These are phyloP conservation scores for Buceros bicornis DNA, from an alignment of 2,797 vertebrate species.

Conservation along the genomic window DNA sequence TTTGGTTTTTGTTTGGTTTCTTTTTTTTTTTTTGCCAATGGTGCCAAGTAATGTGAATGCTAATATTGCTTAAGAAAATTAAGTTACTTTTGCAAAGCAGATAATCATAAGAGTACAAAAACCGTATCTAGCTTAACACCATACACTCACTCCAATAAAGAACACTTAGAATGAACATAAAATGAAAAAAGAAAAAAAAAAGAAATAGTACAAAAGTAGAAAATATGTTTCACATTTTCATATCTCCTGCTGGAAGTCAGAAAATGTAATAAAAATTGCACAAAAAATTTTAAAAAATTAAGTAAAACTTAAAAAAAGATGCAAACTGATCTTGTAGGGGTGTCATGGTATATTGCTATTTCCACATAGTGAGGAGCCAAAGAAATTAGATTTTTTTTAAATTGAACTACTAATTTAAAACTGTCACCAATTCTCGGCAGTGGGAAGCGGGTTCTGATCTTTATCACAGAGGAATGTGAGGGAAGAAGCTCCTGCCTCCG, in stretches of 20 bases:
- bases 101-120: constrained; percentile 91
- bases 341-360: constrained; percentile 84
- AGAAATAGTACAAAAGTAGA: constrained; percentile 79
- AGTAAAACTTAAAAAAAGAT: constrained; percentile 76
- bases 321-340: constrained; percentile 86
- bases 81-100: constrained; percentile 95
- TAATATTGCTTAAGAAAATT: constrained; percentile 93
- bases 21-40: constrained; percentile 90
- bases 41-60: constrained; percentile 99
- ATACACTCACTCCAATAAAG: constrained; percentile 88
- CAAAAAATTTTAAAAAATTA: constrained; percentile 52
- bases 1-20: constrained; percentile 74
- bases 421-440: constrained; percentile 45
- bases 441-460: constrained; percentile 40
- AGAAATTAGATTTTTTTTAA: constrained; percentile 80
- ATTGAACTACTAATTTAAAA: constrained; percentile 63
- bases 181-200: constrained; percentile 73
- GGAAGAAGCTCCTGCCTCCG: not conserved
- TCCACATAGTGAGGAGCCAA: constrained; percentile 85
- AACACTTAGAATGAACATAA: constrained; percentile 85
- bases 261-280: constrained; percentile 82
- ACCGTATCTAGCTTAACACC: constrained; percentile 88
- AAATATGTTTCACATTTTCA: constrained; percentile 82
- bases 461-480: constrained; percentile 21
- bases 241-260: constrained; percentile 84